Conservation (phyloP, 2,113 vertebrate genomes). For the Sigmodon hispidus region DNA sequence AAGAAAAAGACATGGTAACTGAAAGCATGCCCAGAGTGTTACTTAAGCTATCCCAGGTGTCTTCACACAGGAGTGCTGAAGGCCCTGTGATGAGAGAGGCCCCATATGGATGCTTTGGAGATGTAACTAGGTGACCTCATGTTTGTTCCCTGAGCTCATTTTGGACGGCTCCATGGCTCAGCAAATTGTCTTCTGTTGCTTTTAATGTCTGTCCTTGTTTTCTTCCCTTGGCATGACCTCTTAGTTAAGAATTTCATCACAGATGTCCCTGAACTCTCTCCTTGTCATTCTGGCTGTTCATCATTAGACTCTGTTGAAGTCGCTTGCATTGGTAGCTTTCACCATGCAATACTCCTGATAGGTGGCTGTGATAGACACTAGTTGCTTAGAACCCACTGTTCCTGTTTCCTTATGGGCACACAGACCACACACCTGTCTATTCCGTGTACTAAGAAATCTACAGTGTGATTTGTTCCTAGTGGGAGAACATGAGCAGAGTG, state of each 20-base stretch:
- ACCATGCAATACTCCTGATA: too few species aligned
- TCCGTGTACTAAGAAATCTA: not conserved
- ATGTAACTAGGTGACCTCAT: conserved; percentile 12
- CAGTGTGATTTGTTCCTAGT: too few species aligned
- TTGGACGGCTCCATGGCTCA: not conserved
- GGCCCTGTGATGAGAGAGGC: not conserved
- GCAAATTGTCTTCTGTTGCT: not conserved
- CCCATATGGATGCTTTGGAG: conserved; percentile 50
- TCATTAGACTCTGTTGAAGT: not conserved
- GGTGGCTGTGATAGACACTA: not conserved
- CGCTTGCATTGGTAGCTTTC: not conserved
- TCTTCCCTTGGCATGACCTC: not conserved
- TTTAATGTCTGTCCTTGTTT: conserved; percentile 27
- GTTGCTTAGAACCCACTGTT: not conserved
- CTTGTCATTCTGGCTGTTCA: not conserved
- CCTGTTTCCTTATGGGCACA: not conserved
- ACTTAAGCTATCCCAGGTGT: not conserved
- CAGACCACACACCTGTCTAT: not conserved
- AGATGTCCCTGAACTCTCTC: not conserved
- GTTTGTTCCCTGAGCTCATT: conserved; percentile 54
- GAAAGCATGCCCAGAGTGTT: not conserved
- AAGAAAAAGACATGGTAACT: not conserved
- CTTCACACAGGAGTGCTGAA: not conserved
- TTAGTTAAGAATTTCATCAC: not conserved
- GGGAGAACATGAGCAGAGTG: not conserved